Evolutionary conservation across 2,113 vertebrate species (phyloP), one percentile per base, ranked within the genome.

Genomic region (Oncorhynchus mykiss): DNA sequence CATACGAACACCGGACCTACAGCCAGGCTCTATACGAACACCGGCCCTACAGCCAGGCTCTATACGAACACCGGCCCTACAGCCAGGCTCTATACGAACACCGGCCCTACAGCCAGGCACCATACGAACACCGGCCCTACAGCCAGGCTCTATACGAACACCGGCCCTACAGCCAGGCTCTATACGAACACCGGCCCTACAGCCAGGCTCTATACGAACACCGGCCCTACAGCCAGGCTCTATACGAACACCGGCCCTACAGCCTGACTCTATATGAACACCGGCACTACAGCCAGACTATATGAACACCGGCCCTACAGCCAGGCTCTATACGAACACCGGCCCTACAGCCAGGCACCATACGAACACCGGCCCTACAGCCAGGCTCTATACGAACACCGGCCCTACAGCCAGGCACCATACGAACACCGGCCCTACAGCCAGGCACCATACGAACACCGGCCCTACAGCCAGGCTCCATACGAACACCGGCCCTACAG

Each of bases 151-250:
- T 5, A 31, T 31, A 31, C 0, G 29, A 31, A 5, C 29, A 31
- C 29, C 29, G 29, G 29, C 4, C 29, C 29, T 31, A 31, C 29
- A 31, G 29, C 29, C 29, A 31, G 29, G 0, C 29, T 5, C 4
- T 31, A 31, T 85, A 75, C 24, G 77, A 82, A 24, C 70, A 74
- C 49, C 76, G 39, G 67, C 62, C 29, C 65, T 67, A 69, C 27
- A 24, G 65, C 20, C 29, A 6, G 60, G 66, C 68, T 67, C 81
- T 79, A 85, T 82, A 75, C 34, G 68, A 82, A 25, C 70, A 74
- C 49, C 76, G 45, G 62, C 62, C 18, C 65, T 68, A 69, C 31
- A 24, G 65, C 20, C 45, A 9, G 51, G 22, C 29, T 45, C 67
- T 71, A 68, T 80, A 27, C 27, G 27, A 27, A 27, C 27, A 27